Base-by-base conservation (phyloP, 2,113 vertebrate species). In the Calyptomena viridis region DNA sequence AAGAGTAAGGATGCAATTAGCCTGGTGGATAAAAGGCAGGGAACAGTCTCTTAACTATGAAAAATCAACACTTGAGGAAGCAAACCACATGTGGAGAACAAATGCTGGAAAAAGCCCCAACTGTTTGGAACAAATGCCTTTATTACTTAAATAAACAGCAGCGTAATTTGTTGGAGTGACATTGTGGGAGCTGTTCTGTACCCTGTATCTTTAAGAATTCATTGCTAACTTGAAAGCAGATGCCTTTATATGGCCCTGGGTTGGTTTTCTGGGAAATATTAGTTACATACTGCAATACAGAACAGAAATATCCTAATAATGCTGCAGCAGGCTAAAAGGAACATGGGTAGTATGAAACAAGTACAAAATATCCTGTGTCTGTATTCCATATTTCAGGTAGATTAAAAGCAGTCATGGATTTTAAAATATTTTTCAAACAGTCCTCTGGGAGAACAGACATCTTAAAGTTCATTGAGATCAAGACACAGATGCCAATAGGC, bases 11-110 rank as follows among this genome's bases (percentile, higher is more conserved):
- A 69, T 90, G 92, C 93, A 84, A 89, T 96, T 87, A 95, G 92
- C 52, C 56, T 89, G 60, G 17, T 94, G 94, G 90, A 95, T 96
- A 94, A 94, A 96, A 95, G 93, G 85, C 85, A 96, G 93, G 64
- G 40, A 89, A 86, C 96, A 92, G 40, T 35, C 90, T 80, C 92
- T 93, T 92, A 92, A 76, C 88, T 87, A 71, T 72, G 52, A 95
- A 84, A 96, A 96, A 92, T 95, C 94, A 96, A 90, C 92, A 96
- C 86, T 93, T 33, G 66, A 92, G 90, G 90, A 96, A 89, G 90
- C 88, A 93, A 95, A 92, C 76, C 87, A 93, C 89, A 96, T 96
- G 69, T 97, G 90, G 93, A 46, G 74, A 87, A 93, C 91, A 95
- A 95, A 96, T 92, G 85, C 86, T 97, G 90, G 93, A 58, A 91